Evolutionary conservation across 2,113 vertebrate species (phyloP).

Genomic region (Takifugu flavidus): DNA sequence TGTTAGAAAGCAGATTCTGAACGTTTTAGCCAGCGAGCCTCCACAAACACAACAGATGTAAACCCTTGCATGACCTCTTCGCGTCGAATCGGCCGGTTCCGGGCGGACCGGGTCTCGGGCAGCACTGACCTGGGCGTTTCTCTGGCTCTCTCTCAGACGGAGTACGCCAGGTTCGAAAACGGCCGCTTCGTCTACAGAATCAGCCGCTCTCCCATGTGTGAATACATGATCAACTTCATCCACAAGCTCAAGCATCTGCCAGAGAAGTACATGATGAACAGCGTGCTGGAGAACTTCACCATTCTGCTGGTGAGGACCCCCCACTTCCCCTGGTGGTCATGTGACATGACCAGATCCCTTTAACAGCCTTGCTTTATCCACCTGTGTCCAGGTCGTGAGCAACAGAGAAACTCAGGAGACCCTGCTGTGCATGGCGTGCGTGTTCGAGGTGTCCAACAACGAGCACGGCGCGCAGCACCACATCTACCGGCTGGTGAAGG

Average conservation of each 20-base stretch:
- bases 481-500: conserved; percentile 97
- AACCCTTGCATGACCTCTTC: no score
- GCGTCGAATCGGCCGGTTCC: no score
- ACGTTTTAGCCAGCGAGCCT: no score
- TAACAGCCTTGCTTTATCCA: background rate
- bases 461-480: conserved; percentile 98
- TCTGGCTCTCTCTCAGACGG: conserved; percentile 77
- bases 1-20: no score
- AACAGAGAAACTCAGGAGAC: conserved; percentile 99
- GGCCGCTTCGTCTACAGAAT: conserved; percentile 96
- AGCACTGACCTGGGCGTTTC: background rate
- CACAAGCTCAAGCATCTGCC: conserved; percentile 99
- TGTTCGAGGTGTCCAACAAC: conserved; percentile 98
- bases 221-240: conserved; percentile 99
- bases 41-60: no score
- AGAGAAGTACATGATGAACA: conserved; percentile 99
- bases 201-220: conserved; percentile 97
- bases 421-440: conserved; percentile 97
- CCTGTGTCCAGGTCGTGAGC: conserved; percentile 85
- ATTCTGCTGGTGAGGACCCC: conserved; percentile 87
- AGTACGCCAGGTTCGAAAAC: conserved; percentile 95
- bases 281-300: conserved; percentile 98
- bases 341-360: no score
- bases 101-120: no score
- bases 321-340: no score